A percentile compares a stretch with the other conserved stretches of the same genome.
These are phyloP conservation scores for Embidobia sp. DNA, from an alignment of 2,888 invertebrate species.

Conservation along the genomic window DNA sequence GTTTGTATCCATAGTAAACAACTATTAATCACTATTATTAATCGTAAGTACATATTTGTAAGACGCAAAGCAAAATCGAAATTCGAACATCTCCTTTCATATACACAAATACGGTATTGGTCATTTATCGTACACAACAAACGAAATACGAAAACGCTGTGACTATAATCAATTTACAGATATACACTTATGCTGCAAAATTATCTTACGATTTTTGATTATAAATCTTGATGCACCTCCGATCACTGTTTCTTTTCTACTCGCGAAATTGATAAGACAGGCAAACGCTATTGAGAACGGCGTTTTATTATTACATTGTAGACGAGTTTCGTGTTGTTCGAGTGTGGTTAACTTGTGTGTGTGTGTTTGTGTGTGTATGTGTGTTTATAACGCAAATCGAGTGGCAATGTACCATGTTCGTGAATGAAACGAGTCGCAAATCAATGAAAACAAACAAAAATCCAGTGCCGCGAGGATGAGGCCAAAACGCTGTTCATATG, in stretches of 20 bases:
- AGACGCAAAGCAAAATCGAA: conserved; percentile 76
- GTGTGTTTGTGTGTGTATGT: neutral
- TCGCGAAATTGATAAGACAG: conserved; percentile 37
- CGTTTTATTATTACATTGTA: conserved; percentile 22
- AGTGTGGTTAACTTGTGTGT: no score
- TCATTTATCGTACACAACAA: conserved; percentile 47
- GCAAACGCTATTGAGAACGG: conserved; percentile 26
- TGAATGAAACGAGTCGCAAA: conserved; percentile 29
- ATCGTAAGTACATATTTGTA: conserved; percentile 75
- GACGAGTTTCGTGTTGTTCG: conserved; percentile 16
- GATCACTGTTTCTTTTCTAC: conserved; percentile 25
- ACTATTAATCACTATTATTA: conserved; percentile 77
- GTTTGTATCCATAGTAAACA: conserved; percentile 78
- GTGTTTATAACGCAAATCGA: neutral
- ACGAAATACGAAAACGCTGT: conserved; percentile 50
- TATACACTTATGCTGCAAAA: conserved; percentile 53
- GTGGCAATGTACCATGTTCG: conserved; percentile 27
- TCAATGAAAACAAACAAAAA: neutral
- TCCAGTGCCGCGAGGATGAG: no score
- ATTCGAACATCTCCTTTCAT: conserved; percentile 66
- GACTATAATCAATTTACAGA: conserved; percentile 47
- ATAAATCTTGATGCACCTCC: conserved; percentile 51
- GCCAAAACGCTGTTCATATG: no score
- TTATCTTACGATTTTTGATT: conserved; percentile 48
- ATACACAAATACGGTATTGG: conserved; percentile 61